Evolutionary conservation across 2,888 invertebrate genomes (phyloP), one percentile per base, ranked within the genome.

Genomic region (Syrphus vitripennis): DNA sequence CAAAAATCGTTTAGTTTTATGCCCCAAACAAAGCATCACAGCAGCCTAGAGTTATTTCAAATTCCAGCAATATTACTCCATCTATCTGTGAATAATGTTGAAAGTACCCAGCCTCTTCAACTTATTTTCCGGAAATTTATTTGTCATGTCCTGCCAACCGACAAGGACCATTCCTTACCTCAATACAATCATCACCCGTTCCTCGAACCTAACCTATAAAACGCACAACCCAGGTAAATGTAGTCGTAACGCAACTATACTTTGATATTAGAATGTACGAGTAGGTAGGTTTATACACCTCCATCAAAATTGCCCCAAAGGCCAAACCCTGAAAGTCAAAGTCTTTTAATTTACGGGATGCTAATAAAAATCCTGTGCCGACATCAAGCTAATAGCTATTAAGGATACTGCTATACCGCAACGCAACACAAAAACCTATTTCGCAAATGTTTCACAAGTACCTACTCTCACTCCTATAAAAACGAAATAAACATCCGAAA

Each of bases 311-410:
- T 72, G 24, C 61, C 71, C 65, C 48, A 59, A 61, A 65, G 76
- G 72, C 81, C 67, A 53, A 69, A 59, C 16, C n/a, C 63, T 65
- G 65, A 26, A 61, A 81, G 76, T 77, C 72, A 81, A 76, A 80
- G 69, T 29, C 71, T 72, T 81, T 76, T 77, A 84, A 84, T 81
- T 81, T 84, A 80, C 67, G 71, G 67, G 24, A 72, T 80, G 76
- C 84, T 84, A 76, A 84, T 75, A 80, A 80, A 80, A 80, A 55
- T 69, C 67, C 76, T 57, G 31, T 65, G 63, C 76, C 67, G 71
- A 81, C 81, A 81, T 76, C 50, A 77, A 72, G 76, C 81, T 81
- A 81, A 84, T 84, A 84, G 81, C 84, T 84, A 81, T 84, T 84
- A 80, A 77, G 76, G 71, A 76, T 55, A 78, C 83, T 69, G 71